Evolutionary conservation across 1,140 invertebrate genomes (phyloP).

Genomic region (Wasmannia auropunctata): DNA sequence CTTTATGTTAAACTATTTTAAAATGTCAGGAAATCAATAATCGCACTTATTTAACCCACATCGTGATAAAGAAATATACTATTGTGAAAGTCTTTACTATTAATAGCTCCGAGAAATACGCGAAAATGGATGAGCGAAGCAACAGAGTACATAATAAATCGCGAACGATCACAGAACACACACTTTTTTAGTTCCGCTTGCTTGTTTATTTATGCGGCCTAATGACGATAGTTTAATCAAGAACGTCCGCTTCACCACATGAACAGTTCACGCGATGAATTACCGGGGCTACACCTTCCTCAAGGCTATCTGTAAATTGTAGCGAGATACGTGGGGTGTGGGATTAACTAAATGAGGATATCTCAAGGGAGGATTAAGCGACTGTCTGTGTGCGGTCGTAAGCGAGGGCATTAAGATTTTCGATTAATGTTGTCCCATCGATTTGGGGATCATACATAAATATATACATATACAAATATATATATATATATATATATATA

Average conservation of each 20-base stretch:
- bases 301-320: constrained; percentile 60
- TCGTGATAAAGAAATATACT: background rate
- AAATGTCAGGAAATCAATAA: background rate
- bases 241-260: constrained; percentile 13
- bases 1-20: background rate
- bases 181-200: background rate
- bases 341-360: constrained; percentile 76
- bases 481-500: background rate
- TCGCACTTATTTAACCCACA: background rate
- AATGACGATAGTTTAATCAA: constrained; percentile 44
- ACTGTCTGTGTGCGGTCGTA: constrained; percentile 76
- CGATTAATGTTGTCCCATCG: constrained; percentile 71
- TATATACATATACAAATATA: background rate
- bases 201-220: constrained; percentile 1
- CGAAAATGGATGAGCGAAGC: background rate
- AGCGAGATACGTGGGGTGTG: constrained; percentile 14
- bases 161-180: background rate
- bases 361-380: constrained; percentile 74
- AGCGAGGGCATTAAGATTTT: constrained; percentile 72
- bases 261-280: constrained; percentile 45
- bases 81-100: background rate
- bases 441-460: constrained; percentile 38
- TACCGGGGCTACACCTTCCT: constrained; percentile 30
- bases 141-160: background rate
- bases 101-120: background rate